Base-by-base conservation (phyloP, 1,140 invertebrate genomes). In the Sarcophaga bullata region DNA sequence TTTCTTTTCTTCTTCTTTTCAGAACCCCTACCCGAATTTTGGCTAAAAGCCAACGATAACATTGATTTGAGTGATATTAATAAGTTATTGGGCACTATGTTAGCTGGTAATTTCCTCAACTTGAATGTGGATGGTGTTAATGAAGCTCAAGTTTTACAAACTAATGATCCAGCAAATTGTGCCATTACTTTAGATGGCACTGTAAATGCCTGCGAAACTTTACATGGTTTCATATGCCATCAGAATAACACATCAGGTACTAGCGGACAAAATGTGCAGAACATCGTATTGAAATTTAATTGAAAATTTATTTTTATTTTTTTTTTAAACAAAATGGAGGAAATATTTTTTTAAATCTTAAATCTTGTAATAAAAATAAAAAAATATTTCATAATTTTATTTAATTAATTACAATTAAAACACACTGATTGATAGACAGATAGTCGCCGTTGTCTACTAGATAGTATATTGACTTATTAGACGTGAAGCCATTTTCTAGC, bases 21-120 rank as follows among this genome's bases (percentile, higher is more conserved):
- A 78, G 75, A 78, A 19, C 47, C 75, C 9, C n/a, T 50, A 19
- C 75, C 75, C 3, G 75, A 78, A 50, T 78, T 78, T 78, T 78
- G 75, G 75, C n/a, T 78, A 5, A 49, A 19, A 17, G n/a, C 75
- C 10, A 19, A 19, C 5, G 48, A 50, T 8, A 19, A 49, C 0
- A 48, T 78, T 17, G 75, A 78, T 52, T 17, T 78, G n/a, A 49
- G 9, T 3, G 49, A 78, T 19, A 50, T 78, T 13, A 52, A 50
- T 50, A 49, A 49, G 13, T 78, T 50, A 9, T 52, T 78, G 75
- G 62, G 6, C 10, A 19, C 62, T 19, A 19, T 68, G 7, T 9
- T 19, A 19, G 6, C 48, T 17, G 48, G n/a, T 9, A 17, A 25
- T 1, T 50, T 78, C 15, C 50, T 78, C 3, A 78, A 78, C 19